Evolutionary conservation across 1,140 invertebrate species (phyloP).

Genomic region (Rhyacophila brunnea): DNA sequence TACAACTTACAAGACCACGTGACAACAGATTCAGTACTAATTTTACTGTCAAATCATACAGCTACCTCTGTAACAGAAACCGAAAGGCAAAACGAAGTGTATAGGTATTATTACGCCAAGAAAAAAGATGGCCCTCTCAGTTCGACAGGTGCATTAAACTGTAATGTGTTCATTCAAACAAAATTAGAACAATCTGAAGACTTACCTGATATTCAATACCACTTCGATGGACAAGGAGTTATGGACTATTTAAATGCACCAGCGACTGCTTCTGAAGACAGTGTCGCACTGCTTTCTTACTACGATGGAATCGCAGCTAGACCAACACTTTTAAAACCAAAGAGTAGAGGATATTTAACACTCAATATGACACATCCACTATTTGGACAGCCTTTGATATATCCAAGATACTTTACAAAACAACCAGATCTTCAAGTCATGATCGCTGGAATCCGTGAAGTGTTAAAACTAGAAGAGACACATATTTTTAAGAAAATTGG

Average conservation of each 20-base stretch:
- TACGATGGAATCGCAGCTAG: constrained; percentile 51
- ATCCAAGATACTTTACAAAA: constrained; percentile 73
- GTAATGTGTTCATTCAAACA: constrained; percentile 57
- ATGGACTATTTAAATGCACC: constrained; percentile 52
- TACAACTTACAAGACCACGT: constrained; percentile 79
- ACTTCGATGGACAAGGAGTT: constrained; percentile 58
- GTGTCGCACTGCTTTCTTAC: constrained; percentile 52
- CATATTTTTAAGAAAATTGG: constrained; percentile 58
- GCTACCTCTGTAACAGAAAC: constrained; percentile 43
- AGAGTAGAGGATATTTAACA: constrained; percentile 68
- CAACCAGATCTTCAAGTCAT: constrained; percentile 63
- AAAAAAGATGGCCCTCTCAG: constrained; percentile 52
- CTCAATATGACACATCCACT: constrained; percentile 67
- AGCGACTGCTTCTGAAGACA: constrained; percentile 48
- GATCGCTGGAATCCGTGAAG: constrained; percentile 58
- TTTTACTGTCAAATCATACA: constrained; percentile 56
- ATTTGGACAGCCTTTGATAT: constrained; percentile 73
- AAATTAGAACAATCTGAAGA: constrained; percentile 43
- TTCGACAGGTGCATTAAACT: constrained; percentile 50
- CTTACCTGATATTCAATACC: constrained; percentile 65
- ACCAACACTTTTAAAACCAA: constrained; percentile 66
- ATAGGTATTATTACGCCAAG: constrained; percentile 47
- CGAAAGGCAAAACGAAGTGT: constrained; percentile 51
- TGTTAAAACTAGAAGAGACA: constrained; percentile 58
- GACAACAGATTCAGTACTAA: constrained; percentile 57